These are phyloP conservation scores for Augiades crinisus DNA, from an alignment of 2,888 invertebrate genomes.

Conservation along the genomic window DNA sequence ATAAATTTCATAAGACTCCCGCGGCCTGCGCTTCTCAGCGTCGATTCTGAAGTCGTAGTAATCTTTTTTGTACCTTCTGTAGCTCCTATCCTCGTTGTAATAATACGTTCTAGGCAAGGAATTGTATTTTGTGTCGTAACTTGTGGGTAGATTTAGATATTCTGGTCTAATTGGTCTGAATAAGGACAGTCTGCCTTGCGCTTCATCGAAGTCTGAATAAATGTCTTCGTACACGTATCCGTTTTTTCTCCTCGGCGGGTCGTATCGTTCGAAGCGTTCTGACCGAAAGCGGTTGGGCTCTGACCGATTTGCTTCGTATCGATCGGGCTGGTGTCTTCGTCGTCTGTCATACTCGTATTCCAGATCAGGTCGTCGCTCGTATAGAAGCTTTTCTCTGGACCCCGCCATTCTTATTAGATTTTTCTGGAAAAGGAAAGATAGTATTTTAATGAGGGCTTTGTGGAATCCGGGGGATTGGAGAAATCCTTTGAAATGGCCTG, in stretches of 20 bases:
- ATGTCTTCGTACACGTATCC: constrained; percentile 77
- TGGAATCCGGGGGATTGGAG: constrained; percentile 26
- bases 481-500: constrained; percentile 27
- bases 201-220: constrained; percentile 75
- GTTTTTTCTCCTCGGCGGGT: constrained; percentile 63
- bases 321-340: constrained; percentile 44
- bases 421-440: constrained; percentile 54
- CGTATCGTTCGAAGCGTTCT: constrained; percentile 41
- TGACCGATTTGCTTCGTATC: constrained; percentile 30
- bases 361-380: constrained; percentile 60
- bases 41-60: constrained; percentile 74
- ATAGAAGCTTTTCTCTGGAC: constrained; percentile 66
- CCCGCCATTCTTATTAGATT: constrained; percentile 67
- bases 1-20: constrained; percentile 56
- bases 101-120: constrained; percentile 69
- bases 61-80: constrained; percentile 62
- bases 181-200: constrained; percentile 68
- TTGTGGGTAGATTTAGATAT: constrained; percentile 66
- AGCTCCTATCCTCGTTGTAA: constrained; percentile 54
- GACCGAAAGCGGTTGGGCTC: constrained; percentile 37
- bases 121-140: constrained; percentile 67
- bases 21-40: constrained; percentile 45
- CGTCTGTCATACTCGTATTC: constrained; percentile 54
- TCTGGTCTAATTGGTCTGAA: constrained; percentile 76
- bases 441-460: constrained; percentile 42